These are phyloP conservation scores for Pyrgilauda ruficollis DNA, from an alignment of 2,113 vertebrate species.

Conservation along the genomic window DNA sequence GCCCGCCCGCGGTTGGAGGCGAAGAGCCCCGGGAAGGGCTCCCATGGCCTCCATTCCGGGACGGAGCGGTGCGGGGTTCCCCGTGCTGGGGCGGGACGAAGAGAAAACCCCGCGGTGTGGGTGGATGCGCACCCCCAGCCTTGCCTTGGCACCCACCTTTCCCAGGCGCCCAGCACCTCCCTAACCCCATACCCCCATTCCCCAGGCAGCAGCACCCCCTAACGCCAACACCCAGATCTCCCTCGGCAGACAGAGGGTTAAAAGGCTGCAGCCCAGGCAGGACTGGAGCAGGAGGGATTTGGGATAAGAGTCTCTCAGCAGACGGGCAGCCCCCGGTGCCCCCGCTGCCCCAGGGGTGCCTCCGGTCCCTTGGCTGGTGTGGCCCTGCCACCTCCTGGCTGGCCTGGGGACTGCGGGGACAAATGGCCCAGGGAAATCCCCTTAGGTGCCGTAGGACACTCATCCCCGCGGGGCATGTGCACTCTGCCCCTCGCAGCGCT, in stretches of 20 bases:
- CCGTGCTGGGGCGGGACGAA: background rate
- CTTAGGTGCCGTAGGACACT: too few relatives aligned
- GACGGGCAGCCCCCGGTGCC: too few relatives aligned
- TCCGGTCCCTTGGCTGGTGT: background rate
- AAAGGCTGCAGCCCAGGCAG: background rate
- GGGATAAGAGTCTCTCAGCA: background rate
- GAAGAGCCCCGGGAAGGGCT: background rate
- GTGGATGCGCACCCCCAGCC: too few relatives aligned
- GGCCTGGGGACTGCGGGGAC: background rate
- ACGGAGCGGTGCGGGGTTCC: background rate
- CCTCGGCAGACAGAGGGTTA: background rate
- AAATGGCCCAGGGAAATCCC: background rate
- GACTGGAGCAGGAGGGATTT: background rate
- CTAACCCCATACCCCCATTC: background rate
- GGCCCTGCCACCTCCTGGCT: slow-evolving; percentile 52
- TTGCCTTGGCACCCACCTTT: background rate
- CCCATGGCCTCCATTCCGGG: fast-evolving
- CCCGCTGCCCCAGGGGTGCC: background rate
- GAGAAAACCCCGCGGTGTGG: background rate
- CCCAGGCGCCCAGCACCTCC: background rate
- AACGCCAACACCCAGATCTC: background rate
- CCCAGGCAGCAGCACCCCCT: background rate
- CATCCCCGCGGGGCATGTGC: fast-evolving
- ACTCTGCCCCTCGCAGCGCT: background rate
- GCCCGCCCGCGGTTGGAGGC: slow-evolving; percentile 21